Evolutionary conservation across 2,797 vertebrate genomes (phyloP).

Genomic region (Danionella dracula): DNA sequence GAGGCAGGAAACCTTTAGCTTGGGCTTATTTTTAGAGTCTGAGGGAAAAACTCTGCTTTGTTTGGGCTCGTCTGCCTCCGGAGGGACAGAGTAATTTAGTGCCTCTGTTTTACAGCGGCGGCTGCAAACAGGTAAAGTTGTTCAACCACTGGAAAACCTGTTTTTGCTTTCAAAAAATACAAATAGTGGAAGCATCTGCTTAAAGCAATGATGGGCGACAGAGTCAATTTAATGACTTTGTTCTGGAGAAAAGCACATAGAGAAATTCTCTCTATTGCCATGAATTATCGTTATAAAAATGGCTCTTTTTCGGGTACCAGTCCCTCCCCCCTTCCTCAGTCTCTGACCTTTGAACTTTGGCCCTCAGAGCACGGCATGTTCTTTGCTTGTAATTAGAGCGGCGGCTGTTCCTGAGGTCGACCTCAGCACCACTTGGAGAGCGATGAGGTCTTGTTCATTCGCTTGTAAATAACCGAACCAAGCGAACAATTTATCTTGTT

Average conservation of each 20-base stretch:
- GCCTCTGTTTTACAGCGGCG: conserved; percentile 12
- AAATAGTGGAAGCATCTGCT: neutral
- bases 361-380: conserved; percentile 69
- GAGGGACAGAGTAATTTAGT: conserved; percentile 20
- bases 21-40: conserved; percentile 51
- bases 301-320: neutral
- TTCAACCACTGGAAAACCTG: neutral
- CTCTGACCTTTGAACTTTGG: conserved; percentile 60
- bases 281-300: too few species aligned
- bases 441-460: conserved; percentile 4
- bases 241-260: too few species aligned
- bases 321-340: conserved; percentile 47
- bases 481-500: too few species aligned
- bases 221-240: too few species aligned
- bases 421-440: conserved; percentile 63
- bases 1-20: conserved; percentile 49
- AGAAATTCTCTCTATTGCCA: too few species aligned
- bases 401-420: conserved; percentile 60
- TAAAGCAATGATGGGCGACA: too few species aligned
- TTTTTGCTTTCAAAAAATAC: neutral
- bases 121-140: conserved; percentile 17
- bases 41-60: conserved; percentile 29
- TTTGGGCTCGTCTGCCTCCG: conserved; percentile 13
- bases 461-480: neutral
- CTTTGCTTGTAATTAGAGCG: conserved; percentile 78